Base-by-base conservation (phyloP, 2,888 invertebrate species). In the Cyclophora punctaria region DNA sequence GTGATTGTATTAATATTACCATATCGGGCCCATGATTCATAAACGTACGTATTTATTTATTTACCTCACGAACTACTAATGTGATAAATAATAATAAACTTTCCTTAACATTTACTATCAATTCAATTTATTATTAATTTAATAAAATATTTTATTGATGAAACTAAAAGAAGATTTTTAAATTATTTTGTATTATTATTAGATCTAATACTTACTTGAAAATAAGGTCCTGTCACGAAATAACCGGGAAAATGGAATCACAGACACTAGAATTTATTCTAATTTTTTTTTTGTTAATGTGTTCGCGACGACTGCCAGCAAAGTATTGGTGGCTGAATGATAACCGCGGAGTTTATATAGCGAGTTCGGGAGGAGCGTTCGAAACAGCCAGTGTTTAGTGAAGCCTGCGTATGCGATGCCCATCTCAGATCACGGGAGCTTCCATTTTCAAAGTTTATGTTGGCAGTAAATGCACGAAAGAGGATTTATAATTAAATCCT, bases 291-390 rank as follows among this genome's bases (percentile, higher is more conserved):
- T 72, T 78, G 78, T 20, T 20, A 20, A 20, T 83, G 80, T 75
- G 81, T 70, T 68, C 83, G 79, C 72, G 75, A 71, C 75, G 83
- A 79, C 82, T 69, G 81, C 69, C 78, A 75, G 80, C 81, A 75
- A 83, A 80, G 81, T 82, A 87, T 85, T 87, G 84, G 78, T 76
- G 70, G 71, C 69, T 65, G 75, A 67, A 64, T 78, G 81, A 80
- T 80, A 80, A 76, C 69, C 73, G 66, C 64, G 67, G 68, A 67
- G 74, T 72, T 84, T 87, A 80, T 87, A 87, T 87, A 87, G 70
- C 65, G 60, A 58, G 67, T 57, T 62, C 62, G 58, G 65, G 66
- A 70, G 73, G 70, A 72, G 66, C 71, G 71, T 20, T 20, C 20
- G 71, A 74, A 74, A 65, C 70, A 70, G 65, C 66, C 72, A 64